Percentiles rank a stretch among this genome's conserved stretches.
Conservation (phyloP, 2,888 invertebrate species). For the Protophormia terraenovae region DNA sequence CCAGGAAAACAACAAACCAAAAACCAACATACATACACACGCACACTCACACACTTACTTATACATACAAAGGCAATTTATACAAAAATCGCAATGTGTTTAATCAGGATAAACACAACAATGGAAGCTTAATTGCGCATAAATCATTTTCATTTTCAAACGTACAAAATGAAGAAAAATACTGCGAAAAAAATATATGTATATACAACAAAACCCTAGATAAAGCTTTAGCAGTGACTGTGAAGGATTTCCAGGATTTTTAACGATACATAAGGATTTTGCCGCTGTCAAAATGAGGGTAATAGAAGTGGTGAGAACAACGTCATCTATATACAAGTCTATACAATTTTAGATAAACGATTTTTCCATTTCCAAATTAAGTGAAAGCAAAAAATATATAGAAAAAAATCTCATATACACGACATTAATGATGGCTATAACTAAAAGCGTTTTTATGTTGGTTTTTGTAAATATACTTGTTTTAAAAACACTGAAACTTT, state of each 20-base stretch:
- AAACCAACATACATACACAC: constrained; percentile 47
- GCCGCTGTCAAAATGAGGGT: constrained; percentile 15
- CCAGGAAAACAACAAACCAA: not conserved
- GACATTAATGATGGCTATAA: not conserved
- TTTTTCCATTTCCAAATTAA: constrained; percentile 1
- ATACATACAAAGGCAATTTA: constrained; percentile 9
- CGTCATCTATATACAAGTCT: not conserved
- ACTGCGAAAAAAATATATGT: not conserved
- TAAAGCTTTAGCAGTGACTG: constrained; percentile 6
- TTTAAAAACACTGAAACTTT: no score
- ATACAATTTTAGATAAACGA: not conserved
- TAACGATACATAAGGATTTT: not conserved
- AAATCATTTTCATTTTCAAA: constrained; percentile 72
- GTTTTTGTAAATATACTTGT: not conserved
- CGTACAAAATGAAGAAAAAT: not conserved
- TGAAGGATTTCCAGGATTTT: constrained; percentile 29
- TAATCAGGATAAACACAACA: constrained; percentile 68
- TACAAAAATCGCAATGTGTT: constrained; percentile 41
- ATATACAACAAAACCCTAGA: not conserved
- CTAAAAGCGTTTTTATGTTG: no score
- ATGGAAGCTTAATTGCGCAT: constrained; percentile 72
- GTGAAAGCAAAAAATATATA: not conserved
- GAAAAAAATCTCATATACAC: not conserved
- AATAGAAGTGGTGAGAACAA: not conserved
- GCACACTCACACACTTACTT: constrained; percentile 14